phyloP scores from a whole-genome alignment of 2,113 vertebrate genomes.

The Urocynchramus pylzowi region DNA sequence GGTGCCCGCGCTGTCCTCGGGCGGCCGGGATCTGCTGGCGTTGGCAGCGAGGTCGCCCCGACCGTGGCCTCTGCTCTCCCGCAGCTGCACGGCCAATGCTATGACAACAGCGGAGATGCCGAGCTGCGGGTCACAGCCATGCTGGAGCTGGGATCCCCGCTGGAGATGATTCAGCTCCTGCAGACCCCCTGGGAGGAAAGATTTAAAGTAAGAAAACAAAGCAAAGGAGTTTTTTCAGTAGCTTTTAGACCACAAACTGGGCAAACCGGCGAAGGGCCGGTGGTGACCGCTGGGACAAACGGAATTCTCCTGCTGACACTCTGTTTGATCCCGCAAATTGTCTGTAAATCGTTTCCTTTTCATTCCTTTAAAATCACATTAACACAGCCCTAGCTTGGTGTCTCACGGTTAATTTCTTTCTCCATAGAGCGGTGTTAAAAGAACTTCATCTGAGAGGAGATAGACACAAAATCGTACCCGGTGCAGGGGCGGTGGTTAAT shows the following conservation, averaged over 20 bases:
- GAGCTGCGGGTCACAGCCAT: conserved; percentile 78
- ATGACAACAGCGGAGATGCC: conserved; percentile 51
- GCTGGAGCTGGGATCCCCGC: conserved; percentile 85
- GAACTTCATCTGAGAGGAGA: background rate
- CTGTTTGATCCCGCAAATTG: background rate
- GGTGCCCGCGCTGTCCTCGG: background rate
- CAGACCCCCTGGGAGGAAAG: conserved; percentile 94
- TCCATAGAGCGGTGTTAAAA: background rate
- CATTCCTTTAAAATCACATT: background rate
- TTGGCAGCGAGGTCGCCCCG: background rate
- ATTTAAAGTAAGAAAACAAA: conserved; percentile 83
- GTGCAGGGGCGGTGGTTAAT: background rate
- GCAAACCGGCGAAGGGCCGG: background rate
- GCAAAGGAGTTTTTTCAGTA: conserved; percentile 20
- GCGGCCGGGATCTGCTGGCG: background rate
- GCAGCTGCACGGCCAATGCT: conserved; percentile 86
- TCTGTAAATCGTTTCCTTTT: background rate
- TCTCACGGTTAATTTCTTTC: no score
- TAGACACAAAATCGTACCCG: background rate
- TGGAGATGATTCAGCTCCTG: conserved; percentile 93
- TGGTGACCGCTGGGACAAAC: background rate
- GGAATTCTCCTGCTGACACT: background rate
- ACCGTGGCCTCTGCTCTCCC: background rate
- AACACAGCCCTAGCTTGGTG: background rate
- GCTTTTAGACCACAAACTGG: background rate